Percentiles rank a stretch among this genome's conserved stretches.
Evolutionary conservation across 1,140 invertebrate species (phyloP).

Genomic region (Cotesia glomerata): DNA sequence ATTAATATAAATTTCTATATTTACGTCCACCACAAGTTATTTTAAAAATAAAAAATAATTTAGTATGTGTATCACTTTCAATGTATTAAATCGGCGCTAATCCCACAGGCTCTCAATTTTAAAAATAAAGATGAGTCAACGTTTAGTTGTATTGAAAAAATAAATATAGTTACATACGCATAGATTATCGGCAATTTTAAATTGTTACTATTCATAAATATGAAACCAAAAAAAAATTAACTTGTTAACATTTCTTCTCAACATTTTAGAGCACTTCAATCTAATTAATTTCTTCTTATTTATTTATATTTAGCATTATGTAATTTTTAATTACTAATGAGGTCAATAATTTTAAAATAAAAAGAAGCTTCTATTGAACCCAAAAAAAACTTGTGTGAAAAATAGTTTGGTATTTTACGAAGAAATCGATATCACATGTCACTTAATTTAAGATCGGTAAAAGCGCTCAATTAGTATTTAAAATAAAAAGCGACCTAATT

Average conservation of each 20-base stretch:
- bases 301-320: not conserved
- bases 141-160: slow-evolving; percentile 7
- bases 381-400: not conserved
- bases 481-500: too few species aligned
- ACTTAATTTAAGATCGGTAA: slow-evolving; percentile 15
- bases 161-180: slow-evolving; percentile 33
- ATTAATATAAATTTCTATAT: too few species aligned
- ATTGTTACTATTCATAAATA: not conserved
- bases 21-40: too few species aligned
- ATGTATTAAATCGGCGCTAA: not conserved
- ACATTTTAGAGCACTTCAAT: not conserved
- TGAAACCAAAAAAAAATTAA: too few species aligned
- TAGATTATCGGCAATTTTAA: slow-evolving; percentile 1
- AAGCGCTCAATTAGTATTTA: not conserved
- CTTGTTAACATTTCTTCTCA: too few species aligned
- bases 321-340: not conserved
- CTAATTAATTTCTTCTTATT: not conserved
- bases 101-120: slow-evolving; percentile 23
- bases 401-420: not conserved
- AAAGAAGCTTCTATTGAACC: not conserved
- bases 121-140: slow-evolving; percentile 43
- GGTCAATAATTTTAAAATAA: too few species aligned
- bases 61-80: not conserved
- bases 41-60: not conserved
- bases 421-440: slow-evolving; percentile 25